Evolutionary conservation across 2,113 vertebrate genomes (phyloP), one percentile per base, ranked within the genome.

Genomic region (Melanocharis versteri): DNA sequence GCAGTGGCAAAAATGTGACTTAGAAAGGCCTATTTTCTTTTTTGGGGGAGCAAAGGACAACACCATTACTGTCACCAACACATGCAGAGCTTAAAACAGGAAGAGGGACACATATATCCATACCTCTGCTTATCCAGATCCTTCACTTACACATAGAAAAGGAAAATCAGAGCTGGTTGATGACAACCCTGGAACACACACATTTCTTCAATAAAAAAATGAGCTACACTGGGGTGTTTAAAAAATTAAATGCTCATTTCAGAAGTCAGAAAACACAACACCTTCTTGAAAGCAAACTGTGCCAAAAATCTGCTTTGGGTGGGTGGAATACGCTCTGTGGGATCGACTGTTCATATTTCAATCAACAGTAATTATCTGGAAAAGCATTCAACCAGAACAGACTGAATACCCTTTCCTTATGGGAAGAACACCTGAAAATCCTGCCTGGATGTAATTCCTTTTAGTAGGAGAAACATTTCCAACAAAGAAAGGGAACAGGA

Each of bases 271-370:
- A 96, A 87, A 77, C 60, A 85, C 33, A 88, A 7, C 51, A 73
- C 60, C 72, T 87, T 77, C 83, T 75, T 81, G 51, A 83, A 71
- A 70, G 60, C 26, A 83, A 89, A 77, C 47, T 70, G 84, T 79
- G 90, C 85, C 60, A 90, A 88, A 85, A 93, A 71, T 77, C 83
- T 88, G 85, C 71, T 89, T 75, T 90, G 64, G 44, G 85, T 95
- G 87, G 87, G 93, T 82, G 90, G 85, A 95, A 92, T 8, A 54
- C 0, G 1, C 57, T 79, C 78, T 40, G 50, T 65, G 79, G 48
- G 62, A 91, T 50, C 0, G 1, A 90, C 76, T 78, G 76, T 65
- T 96, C 79, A 13, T 62, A 66, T 77, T 93, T 83, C 86, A 77
- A 70, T 77, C 76, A 93, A 39, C 35, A 62, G 47, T 71, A n/a